Base-by-base conservation (phyloP, 35 echinoderm and acorn worm species). In the Lytechinus variegatus region DNA sequence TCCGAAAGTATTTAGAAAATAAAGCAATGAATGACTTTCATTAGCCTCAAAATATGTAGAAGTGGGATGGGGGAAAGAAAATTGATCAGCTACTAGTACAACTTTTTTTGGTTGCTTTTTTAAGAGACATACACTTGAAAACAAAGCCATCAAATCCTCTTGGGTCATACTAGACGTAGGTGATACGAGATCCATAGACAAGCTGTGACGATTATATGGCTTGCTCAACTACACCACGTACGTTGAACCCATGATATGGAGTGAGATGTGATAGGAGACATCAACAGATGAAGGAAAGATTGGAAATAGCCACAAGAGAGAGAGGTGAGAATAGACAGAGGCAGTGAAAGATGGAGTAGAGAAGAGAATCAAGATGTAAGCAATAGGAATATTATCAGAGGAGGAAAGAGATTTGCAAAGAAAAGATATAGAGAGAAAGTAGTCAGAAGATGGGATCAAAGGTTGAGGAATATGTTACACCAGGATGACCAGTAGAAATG, bases 61-160 rank as follows among this genome's bases (percentile, higher is more conserved):
- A 13, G 1, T 13, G 19, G 61, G 56, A 13, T 9, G 4, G 56
- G 33, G 33, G 33, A 71, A 71, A 71, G n/a, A 24, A 21, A 71
- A 21, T 21, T 3, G 19, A 71, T 71, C 16, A 71, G 61, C 14
- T 71, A 71, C 61, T 44, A 44, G 0, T 44, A 44, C 33, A 44
- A 44, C 33, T 44, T 44, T 44, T 44, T 44, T 44, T 0, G 33
- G 33, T 0, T n/a, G n/a, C n/a, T 19, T 24, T 79, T 79, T 79
- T 79, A 24, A 21, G 3, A 28, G 44, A 93, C 92, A 93, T 93
- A 93, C 92, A 56, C 92, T 93, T 93, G 92, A 53, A 57, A 93
- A 93, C 27, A 93, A 27, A 57, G 92, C 52, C 24, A 7, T n/a
- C 92, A 93, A 27, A 8, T 93, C 92, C 24, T 93, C 92, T 19